Percentiles rank a stretch among this genome's conserved stretches.
These are phyloP conservation scores for Pelusios castaneus DNA, from an alignment of 2,113 vertebrate species.

Conservation along the genomic window DNA sequence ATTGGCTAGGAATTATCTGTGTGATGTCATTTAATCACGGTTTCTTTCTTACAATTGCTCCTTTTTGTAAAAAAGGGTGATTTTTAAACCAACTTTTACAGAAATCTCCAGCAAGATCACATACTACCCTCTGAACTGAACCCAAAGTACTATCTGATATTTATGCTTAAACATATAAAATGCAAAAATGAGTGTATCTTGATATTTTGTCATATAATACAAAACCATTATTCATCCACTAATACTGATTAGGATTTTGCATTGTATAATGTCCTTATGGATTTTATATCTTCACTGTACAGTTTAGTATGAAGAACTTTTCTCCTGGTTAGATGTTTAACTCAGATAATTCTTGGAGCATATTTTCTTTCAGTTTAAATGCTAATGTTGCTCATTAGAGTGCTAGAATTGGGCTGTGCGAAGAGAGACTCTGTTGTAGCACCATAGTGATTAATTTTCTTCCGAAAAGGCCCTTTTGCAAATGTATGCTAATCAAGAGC, in stretches of 20 bases:
- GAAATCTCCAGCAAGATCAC: neutral
- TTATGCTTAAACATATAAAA: neutral
- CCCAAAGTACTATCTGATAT: neutral
- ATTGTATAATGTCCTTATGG: neutral
- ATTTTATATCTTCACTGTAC: neutral
- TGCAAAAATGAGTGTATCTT: neutral
- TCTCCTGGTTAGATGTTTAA: slow-evolving; percentile 1
- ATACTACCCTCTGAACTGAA: neutral
- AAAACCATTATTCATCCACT: neutral
- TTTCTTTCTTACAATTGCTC: neutral
- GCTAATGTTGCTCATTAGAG: neutral
- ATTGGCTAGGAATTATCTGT: neutral
- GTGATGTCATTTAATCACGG: neutral
- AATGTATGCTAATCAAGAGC: neutral
- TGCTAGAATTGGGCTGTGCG: neutral
- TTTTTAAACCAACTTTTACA: neutral
- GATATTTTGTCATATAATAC: neutral
- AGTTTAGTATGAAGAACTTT: neutral
- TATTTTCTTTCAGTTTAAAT: slow-evolving; percentile 19
- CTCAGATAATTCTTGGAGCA: neutral
- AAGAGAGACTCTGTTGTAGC: neutral
- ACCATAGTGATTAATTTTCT: neutral
- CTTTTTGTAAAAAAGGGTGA: neutral
- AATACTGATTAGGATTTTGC: neutral
- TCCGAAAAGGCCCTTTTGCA: neutral